Percentiles rank a stretch among this genome's conserved stretches.
These are phyloP conservation scores for Zapornia atra DNA, from an alignment of 2,113 vertebrate genomes.

Conservation along the genomic window DNA sequence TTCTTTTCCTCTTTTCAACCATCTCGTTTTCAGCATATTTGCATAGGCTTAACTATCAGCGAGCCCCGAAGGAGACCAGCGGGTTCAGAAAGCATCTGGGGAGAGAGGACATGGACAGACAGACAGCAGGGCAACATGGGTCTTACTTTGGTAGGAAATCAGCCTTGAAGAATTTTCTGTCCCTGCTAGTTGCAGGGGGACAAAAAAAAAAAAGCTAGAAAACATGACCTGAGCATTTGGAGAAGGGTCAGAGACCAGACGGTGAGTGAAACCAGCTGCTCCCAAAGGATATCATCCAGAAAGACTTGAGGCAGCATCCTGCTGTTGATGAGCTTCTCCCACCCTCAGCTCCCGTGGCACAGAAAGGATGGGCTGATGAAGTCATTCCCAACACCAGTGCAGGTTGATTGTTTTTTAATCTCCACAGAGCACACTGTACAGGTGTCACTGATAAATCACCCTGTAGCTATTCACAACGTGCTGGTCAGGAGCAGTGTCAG, in stretches of 20 bases:
- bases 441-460: rapidly evolving
- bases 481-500: not conserved
- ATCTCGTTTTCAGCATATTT: not conserved
- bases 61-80: not conserved
- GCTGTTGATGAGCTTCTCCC: not conserved
- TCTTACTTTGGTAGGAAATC: not conserved
- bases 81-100: not conserved
- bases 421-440: not conserved
- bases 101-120: not conserved
- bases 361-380: not conserved
- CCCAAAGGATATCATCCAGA: not conserved
- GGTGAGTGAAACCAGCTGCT: not conserved
- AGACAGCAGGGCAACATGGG: rapidly evolving
- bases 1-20: not conserved
- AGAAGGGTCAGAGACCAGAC: not conserved
- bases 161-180: not conserved
- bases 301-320: not conserved
- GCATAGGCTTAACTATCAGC: not conserved
- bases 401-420: not conserved
- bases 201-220: not conserved
- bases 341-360: not conserved
- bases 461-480: not conserved
- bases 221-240: rapidly evolving
- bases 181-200: not conserved
- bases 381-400: not conserved